phyloP scores from a whole-genome alignment of 2,113 vertebrate genomes.

The Python bivittatus region DNA sequence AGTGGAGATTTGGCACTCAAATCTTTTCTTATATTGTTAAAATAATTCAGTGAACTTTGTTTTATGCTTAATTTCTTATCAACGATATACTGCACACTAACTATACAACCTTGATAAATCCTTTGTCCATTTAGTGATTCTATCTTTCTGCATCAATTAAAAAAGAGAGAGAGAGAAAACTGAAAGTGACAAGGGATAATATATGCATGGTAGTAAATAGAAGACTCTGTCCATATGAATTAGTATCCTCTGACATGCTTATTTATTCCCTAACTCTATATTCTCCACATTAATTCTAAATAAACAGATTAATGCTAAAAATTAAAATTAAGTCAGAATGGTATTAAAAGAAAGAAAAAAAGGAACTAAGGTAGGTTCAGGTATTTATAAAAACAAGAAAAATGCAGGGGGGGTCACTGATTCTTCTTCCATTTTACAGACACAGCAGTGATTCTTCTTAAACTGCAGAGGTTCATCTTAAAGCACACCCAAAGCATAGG shows the following conservation, averaged over 20 bases:
- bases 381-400: background rate
- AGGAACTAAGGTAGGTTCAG: background rate
- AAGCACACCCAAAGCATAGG: background rate
- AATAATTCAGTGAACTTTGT: background rate
- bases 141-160: background rate
- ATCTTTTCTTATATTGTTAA: background rate
- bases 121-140: background rate
- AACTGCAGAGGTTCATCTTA: background rate
- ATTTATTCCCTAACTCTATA: background rate
- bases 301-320: background rate
- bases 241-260: background rate
- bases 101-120: background rate
- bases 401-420: background rate
- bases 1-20: background rate
- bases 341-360: background rate
- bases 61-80: background rate
- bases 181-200: background rate
- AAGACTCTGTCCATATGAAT: background rate
- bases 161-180: background rate
- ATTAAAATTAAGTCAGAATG: background rate
- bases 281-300: background rate
- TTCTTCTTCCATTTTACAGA: background rate
- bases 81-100: background rate
- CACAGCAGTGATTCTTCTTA: background rate
- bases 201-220: background rate